Conservation (phyloP, 2,888 invertebrate genomes). For the Cataglyphis albicans region DNA sequence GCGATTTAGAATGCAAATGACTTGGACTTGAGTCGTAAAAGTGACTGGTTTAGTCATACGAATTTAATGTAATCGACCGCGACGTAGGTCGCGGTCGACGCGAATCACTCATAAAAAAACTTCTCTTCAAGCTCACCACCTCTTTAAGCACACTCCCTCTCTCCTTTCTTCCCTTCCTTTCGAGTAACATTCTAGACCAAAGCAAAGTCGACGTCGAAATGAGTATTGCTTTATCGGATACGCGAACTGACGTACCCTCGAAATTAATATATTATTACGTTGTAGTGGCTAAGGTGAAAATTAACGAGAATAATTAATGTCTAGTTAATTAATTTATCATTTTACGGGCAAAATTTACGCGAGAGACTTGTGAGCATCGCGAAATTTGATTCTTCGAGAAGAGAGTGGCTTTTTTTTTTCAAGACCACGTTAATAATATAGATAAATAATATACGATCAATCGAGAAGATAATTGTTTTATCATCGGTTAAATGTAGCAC, state of each 20-base stretch:
- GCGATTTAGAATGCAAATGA: conserved; percentile 19
- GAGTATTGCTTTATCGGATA: not conserved
- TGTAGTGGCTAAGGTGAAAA: not conserved
- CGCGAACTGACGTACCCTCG: not conserved
- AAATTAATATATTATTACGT: conserved; percentile 30
- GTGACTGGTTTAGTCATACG: conserved; percentile 4
- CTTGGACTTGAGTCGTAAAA: not conserved
- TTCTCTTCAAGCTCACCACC: not conserved
- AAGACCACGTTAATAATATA: not conserved
- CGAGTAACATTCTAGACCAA: not conserved
- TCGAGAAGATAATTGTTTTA: not conserved
- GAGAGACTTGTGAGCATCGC: not conserved
- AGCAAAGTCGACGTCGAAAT: not conserved
- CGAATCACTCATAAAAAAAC: conserved; percentile 11
- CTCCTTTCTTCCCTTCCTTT: not conserved
- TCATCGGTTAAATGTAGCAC: not conserved
- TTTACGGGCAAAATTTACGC: not conserved
- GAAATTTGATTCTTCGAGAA: not conserved
- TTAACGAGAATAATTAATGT: conserved; percentile 32
- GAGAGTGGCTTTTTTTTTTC: not conserved
- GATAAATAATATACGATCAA: not conserved
- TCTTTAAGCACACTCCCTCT: too few relatives aligned
- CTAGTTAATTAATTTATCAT: conserved; percentile 3
- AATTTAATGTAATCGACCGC: conserved; percentile 1
- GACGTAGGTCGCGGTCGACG: not conserved